Base-by-base conservation (phyloP, 2,888 invertebrate species). In the Sylvicola cinctus region DNA sequence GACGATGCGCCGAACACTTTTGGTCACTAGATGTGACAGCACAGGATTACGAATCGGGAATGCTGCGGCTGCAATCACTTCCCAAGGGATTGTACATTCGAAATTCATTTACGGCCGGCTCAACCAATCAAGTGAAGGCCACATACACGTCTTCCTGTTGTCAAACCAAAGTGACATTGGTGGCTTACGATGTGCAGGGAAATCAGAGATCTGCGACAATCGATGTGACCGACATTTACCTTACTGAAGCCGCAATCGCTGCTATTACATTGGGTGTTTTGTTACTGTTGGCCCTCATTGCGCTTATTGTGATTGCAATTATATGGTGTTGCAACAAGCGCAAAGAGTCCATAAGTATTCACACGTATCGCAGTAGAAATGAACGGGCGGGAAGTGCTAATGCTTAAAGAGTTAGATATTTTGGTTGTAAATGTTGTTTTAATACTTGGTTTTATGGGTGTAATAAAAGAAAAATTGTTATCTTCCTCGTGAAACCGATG, bases 141-240 rank as follows among this genome's bases (percentile, higher is more conserved):
- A 66, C 66, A 3, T 81, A 77, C 49, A 62, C 71, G 13, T 68
- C 75, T 1, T 73, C 71, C 0, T 84, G 83, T 49, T 84, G 81
- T 49, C 63, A 71, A 5, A 70, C 75, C 0, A 62, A 69, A 33
- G 63, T 79, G 1, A 60, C 73, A 26, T 52, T 83, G 4, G 69
- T 65, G 2, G 79, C 77, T 0, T 65, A 66, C 8, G 80, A 83
- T 49, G 55, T 74, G 1, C 60, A 61, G 10, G 75, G 77, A 1
- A 81, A 81, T 48, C 63, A 66, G 4, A 63, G 66, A 38, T 66
- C 66, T 36, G 62, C 66, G 32, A 62, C 62, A 13, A 61, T 77
- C 10, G 76, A 83, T 49, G 70, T 67, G 3, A 49, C 59, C 14
- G 62, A 61, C 44, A 40, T 54, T 4, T 45, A 49, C 3, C 41